A percentile compares a stretch with the other conserved stretches of the same genome.
Evolutionary conservation across 2,797 vertebrate genomes (phyloP).

Genomic region (Crypturellus tataupa): DNA sequence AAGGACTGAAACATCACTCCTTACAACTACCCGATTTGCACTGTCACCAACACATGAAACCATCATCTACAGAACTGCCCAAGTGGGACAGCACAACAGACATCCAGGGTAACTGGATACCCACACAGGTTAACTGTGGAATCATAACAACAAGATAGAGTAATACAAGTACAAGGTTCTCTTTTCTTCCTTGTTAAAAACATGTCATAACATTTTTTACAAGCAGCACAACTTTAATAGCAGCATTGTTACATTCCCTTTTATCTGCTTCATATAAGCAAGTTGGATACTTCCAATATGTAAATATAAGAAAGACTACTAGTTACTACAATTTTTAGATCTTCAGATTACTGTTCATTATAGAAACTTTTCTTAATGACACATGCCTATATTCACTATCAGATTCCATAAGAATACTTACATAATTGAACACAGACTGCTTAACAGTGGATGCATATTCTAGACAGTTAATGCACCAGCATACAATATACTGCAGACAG

Average conservation of each 20-base stretch:
- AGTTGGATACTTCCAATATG: neutral
- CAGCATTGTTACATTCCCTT: neutral
- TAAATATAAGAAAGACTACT: neutral
- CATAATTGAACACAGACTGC: neutral
- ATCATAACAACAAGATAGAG: rapidly evolving
- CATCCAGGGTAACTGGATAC: neutral
- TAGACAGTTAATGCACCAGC: neutral
- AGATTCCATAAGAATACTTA: neutral
- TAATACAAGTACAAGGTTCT: neutral
- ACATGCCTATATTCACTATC: rapidly evolving
- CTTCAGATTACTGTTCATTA: neutral
- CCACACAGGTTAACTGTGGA: neutral
- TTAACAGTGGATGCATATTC: neutral
- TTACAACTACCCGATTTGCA: neutral
- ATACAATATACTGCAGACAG: rapidly evolving
- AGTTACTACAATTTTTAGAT: neutral
- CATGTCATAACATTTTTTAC: neutral
- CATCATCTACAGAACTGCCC: rapidly evolving
- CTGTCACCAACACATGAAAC: rapidly evolving
- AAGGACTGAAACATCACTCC: neutral
- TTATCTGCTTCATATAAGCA: neutral
- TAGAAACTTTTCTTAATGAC: neutral
- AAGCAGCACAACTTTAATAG: neutral
- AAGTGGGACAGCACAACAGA: neutral
- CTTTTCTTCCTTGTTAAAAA: neutral